A percentile compares a stretch with the other conserved stretches of the same genome.
Conservation (phyloP, 2,888 invertebrate genomes). For the Mimumesa dahlbomi region DNA sequence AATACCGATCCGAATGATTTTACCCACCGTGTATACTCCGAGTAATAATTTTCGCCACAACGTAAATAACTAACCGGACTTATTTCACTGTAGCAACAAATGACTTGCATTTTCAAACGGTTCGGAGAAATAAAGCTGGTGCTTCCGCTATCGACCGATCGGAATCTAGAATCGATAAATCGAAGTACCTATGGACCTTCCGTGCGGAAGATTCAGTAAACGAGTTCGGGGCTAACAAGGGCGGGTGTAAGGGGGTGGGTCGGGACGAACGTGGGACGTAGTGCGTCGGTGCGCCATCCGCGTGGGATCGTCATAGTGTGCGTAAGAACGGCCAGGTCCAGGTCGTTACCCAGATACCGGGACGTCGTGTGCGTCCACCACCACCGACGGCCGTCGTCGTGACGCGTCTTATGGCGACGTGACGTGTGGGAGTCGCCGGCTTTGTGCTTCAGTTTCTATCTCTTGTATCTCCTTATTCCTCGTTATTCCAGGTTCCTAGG, state of each 20-base stretch:
- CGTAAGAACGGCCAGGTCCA: constrained; percentile 63
- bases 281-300: constrained; percentile 62
- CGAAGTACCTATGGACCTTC: constrained; percentile 38
- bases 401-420: constrained; percentile 57
- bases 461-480: constrained; percentile 38
- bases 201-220: constrained; percentile 38
- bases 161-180: constrained; percentile 33
- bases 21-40: no score
- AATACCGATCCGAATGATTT: no score
- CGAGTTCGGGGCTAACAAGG: constrained; percentile 62
- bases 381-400: constrained; percentile 50
- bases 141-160: no score
- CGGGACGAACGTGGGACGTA: constrained; percentile 62
- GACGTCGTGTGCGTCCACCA: constrained; percentile 65
- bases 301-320: constrained; percentile 71
- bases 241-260: constrained; percentile 63
- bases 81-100: no score
- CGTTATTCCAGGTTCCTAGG: constrained; percentile 20
- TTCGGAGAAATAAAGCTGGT: no score
- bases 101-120: no score
- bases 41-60: no score
- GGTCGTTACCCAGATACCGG: constrained; percentile 72
- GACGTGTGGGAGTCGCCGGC: constrained; percentile 57
- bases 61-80: no score
- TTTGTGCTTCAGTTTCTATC: constrained; percentile 39